These are phyloP conservation scores for Psittacula cyanocephala DNA, from an alignment of 2,113 vertebrate genomes.

Conservation along the genomic window DNA sequence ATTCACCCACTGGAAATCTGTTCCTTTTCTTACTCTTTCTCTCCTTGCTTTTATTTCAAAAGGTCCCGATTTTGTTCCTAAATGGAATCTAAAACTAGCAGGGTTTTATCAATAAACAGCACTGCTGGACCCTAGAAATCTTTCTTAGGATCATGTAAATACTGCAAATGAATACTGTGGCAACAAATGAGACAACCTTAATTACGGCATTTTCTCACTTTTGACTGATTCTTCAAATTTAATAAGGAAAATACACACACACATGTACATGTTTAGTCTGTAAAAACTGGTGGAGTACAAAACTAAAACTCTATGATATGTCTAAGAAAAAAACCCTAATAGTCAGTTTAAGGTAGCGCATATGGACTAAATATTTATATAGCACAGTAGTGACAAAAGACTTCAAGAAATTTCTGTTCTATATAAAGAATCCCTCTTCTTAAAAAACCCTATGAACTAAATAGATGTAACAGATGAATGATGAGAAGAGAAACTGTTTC, in stretches of 20 bases:
- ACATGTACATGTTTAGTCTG: neutral
- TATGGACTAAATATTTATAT: neutral
- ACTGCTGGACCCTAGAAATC: neutral
- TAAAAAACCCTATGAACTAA: neutral
- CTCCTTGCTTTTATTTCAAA: neutral
- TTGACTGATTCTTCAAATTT: neutral
- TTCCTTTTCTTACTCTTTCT: neutral
- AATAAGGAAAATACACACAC: neutral
- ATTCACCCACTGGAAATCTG: neutral
- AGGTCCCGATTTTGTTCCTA: neutral
- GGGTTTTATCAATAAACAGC: neutral
- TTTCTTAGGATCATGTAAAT: neutral
- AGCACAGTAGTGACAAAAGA: neutral
- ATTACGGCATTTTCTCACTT: neutral
- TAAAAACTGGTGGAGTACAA: neutral
- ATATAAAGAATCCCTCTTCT: neutral
- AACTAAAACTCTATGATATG: neutral
- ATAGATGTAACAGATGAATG: neutral
- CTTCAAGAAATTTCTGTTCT: neutral
- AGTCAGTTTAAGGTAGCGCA: neutral
- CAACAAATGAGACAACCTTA: neutral
- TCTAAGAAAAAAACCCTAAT: neutral
- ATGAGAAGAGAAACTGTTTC: neutral
- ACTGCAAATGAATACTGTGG: neutral
- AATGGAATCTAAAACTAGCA: neutral